Base-by-base conservation (phyloP, 2,888 invertebrate genomes). In the Sphinx pinastri region DNA sequence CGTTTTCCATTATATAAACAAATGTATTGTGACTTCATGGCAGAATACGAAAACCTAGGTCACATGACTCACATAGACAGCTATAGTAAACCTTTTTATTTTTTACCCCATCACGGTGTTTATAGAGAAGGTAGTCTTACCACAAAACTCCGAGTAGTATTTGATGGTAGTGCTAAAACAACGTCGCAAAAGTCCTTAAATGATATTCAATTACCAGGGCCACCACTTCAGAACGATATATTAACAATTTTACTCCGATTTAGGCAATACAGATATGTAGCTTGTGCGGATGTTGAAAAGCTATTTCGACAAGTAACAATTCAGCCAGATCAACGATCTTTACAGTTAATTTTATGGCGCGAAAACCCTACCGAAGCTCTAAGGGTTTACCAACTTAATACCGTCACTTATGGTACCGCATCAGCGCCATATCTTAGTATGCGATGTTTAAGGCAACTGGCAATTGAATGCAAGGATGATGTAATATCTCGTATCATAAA, bases 391-490 rank as follows among this genome's bases (percentile, higher is more conserved):
- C 58, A 31, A 6, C 19, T 58, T 16, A 52, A 52, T 54, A 67
- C 54, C 2, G 59, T 52, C 5, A 68, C 59, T 49, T 68, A 68
- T 25, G 68, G 68, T 19, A 68, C 68, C 12, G 59, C 68, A 11
- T 31, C 38, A 6, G 68, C 68, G 25, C 68, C 68, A 2, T 68
- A 16, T 45, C 58, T 68, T 16, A 38, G 31, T 19, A 58, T 16
- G 14, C n/a, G 68, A 11, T 68, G 57, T 49, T 13, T 67, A 5
- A 67, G 12, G 14, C 77, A 79, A 49, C 0, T 82, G 38, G 77
- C 76, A 0, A 19, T 73, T 5, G 77, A 80, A 0, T 75, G 75
- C 63, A 25, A 45, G 5, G 72, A 78, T 63, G 31, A 57, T 0
- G 70, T 67, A 31, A 66, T 77, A 2, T 16, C 72, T 8, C 70